Conservation (phyloP, 64 coral and sea anemone genomes). For the Montipora capricornis region DNA sequence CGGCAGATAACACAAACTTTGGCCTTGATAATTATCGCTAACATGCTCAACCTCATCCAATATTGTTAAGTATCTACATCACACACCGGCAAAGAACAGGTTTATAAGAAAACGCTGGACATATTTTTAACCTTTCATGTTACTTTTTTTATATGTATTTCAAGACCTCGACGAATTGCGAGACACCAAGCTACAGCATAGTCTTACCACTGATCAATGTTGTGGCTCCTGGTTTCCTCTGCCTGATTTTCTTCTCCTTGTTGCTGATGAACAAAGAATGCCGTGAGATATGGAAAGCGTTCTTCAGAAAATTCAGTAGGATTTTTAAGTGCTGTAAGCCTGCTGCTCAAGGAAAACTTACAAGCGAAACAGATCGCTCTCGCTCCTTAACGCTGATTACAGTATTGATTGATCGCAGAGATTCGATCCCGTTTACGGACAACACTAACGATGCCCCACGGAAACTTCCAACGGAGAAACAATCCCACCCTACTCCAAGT, state of each 20-base stretch:
- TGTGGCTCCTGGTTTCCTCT: slow-evolving; percentile 83
- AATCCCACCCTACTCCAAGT: not conserved
- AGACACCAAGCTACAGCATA: slow-evolving; percentile 41
- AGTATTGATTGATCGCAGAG: slow-evolving; percentile 37
- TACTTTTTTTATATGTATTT: not conserved
- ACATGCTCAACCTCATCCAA: no score
- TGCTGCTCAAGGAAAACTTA: not conserved
- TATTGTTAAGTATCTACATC: no score
- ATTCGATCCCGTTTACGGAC: not conserved
- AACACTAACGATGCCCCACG: not conserved
- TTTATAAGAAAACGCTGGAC: no score
- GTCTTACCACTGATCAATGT: slow-evolving; percentile 56
- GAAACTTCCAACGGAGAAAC: not conserved
- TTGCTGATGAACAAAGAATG: slow-evolving; percentile 97
- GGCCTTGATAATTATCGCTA: no score
- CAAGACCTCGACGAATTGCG: slow-evolving; percentile 53
- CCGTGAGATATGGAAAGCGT: slow-evolving; percentile 80
- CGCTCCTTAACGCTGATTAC: slow-evolving; percentile 73
- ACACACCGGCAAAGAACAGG: no score
- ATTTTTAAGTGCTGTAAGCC: not conserved
- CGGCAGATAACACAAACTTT: no score
- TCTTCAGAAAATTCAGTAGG: slow-evolving; percentile 19
- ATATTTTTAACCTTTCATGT: not conserved
- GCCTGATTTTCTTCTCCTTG: slow-evolving; percentile 85
- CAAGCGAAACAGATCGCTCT: slow-evolving; percentile 1